These are phyloP conservation scores for Zygothrica quintamaculata DNA, from an alignment of 2,888 invertebrate species.

Conservation along the genomic window DNA sequence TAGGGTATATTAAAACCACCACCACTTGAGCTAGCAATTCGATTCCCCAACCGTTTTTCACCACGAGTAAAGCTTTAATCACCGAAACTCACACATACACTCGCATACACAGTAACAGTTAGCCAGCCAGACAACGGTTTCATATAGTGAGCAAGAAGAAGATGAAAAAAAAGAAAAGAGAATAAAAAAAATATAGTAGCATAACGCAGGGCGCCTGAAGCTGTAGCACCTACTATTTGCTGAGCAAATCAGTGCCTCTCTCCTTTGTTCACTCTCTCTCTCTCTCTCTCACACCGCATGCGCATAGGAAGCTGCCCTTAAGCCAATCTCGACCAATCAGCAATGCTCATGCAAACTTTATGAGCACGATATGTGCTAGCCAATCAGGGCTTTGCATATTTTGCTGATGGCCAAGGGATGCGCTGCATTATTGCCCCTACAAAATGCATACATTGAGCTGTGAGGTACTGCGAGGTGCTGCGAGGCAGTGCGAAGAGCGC, in stretches of 20 bases:
- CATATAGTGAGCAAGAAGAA: conserved; percentile 42
- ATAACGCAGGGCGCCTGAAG: conserved; percentile 40
- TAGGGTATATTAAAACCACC: conserved; percentile 50
- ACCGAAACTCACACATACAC: conserved; percentile 28
- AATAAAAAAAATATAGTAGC: conserved; percentile 51
- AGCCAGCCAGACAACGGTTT: conserved; percentile 38
- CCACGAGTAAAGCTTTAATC: conserved; percentile 73
- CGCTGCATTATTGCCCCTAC: conserved; percentile 56
- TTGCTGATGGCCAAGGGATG: conserved; percentile 46
- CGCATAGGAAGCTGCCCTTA: conserved; percentile 77
- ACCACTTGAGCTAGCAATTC: conserved; percentile 52
- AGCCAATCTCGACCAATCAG: conserved; percentile 71
- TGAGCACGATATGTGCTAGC: conserved; percentile 56
- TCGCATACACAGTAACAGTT: conserved; percentile 16
- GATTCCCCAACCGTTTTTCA: conserved; percentile 59
- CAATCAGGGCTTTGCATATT: conserved; percentile 73
- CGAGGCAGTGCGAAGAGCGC: conserved; percentile 46
- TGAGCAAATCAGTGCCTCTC: conserved; percentile 61
- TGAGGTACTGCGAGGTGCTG: too few relatives aligned
- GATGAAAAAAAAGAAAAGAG: conserved; percentile 33
- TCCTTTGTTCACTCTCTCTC: conserved; percentile 46
- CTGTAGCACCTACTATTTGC: conserved; percentile 70
- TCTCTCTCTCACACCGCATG: conserved; percentile 65
- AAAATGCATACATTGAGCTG: conserved; percentile 30
- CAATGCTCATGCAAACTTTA: conserved; percentile 59